Evolutionary conservation across 2,888 invertebrate genomes (phyloP).

Genomic region (Rhagium mordax): DNA sequence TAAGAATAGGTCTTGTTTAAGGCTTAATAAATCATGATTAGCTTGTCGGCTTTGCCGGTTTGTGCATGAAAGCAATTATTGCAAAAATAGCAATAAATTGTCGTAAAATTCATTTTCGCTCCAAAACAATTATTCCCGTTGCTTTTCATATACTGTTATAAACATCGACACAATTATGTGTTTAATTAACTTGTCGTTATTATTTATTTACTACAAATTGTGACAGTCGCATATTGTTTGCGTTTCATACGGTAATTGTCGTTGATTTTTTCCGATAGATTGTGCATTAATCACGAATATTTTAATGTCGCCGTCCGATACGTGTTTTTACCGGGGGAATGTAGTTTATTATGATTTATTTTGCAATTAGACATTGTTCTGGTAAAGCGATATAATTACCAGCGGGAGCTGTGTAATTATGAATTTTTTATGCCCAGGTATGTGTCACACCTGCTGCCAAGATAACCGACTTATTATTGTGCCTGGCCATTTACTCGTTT

Average conservation of each 20-base stretch:
- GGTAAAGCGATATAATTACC: neutral
- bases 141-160: neutral
- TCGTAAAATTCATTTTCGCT: conserved; percentile 5
- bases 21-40: no score
- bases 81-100: neutral
- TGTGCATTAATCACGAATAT: conserved; percentile 10
- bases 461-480: neutral
- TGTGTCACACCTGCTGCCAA: conserved; percentile 5
- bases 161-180: conserved; percentile 21
- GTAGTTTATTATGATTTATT: neutral
- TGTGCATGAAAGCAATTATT: no score
- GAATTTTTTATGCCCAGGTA: neutral
- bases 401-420: neutral
- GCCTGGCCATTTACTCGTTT: neutral
- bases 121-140: conserved; percentile 15
- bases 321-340: neutral
- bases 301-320: neutral
- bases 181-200: conserved; percentile 45
- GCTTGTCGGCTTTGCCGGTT: no score
- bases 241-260: conserved; percentile 3
- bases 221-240: conserved; percentile 33
- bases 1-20: no score
- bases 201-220: conserved; percentile 34
- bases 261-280: conserved; percentile 5
- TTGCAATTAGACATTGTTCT: neutral